Evolutionary conservation across 2,797 vertebrate genomes (phyloP).

Genomic region (Pseudochromis fuscus): DNA sequence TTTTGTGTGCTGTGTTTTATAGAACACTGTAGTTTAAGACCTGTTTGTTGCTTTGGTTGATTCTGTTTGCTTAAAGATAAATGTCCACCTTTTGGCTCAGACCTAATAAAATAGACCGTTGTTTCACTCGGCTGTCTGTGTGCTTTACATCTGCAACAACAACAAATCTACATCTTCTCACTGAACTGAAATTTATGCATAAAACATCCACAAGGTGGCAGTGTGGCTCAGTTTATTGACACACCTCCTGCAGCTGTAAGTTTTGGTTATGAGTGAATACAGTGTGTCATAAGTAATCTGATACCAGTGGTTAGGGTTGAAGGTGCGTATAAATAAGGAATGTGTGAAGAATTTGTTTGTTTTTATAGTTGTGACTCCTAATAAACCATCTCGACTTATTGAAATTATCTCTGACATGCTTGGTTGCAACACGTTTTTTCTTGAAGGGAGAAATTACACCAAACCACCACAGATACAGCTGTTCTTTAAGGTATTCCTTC

Average conservation of each 20-base stretch:
- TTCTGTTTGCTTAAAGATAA: slow-evolving; percentile 75
- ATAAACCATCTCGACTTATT: slow-evolving; percentile 22
- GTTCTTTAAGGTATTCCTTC: slow-evolving; percentile 51
- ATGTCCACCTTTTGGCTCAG: slow-evolving; percentile 80
- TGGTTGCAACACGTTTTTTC: slow-evolving; percentile 13
- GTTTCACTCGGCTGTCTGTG: slow-evolving; percentile 56
- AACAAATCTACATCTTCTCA: background rate
- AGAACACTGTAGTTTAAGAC: slow-evolving; percentile 78
- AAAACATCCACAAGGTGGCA: slow-evolving; percentile 70
- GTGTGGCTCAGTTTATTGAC: slow-evolving; percentile 27
- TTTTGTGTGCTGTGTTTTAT: slow-evolving; percentile 88
- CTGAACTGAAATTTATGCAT: background rate
- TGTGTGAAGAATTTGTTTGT: too few relatives aligned
- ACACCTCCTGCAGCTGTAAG: background rate
- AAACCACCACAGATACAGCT: slow-evolving; percentile 51
- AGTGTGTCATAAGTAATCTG: slow-evolving; percentile 9
- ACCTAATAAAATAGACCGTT: slow-evolving; percentile 76
- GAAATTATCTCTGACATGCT: slow-evolving; percentile 23
- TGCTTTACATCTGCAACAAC: slow-evolving; percentile 8
- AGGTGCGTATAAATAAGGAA: slow-evolving; percentile 6
- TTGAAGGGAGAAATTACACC: slow-evolving; percentile 37
- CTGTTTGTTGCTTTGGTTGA: slow-evolving; percentile 71
- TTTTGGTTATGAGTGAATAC: background rate
- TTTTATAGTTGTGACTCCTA: too few relatives aligned
- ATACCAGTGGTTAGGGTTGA: slow-evolving; percentile 12